phyloP scores from a whole-genome alignment of 1,140 invertebrate genomes.

The Delia radicum region DNA sequence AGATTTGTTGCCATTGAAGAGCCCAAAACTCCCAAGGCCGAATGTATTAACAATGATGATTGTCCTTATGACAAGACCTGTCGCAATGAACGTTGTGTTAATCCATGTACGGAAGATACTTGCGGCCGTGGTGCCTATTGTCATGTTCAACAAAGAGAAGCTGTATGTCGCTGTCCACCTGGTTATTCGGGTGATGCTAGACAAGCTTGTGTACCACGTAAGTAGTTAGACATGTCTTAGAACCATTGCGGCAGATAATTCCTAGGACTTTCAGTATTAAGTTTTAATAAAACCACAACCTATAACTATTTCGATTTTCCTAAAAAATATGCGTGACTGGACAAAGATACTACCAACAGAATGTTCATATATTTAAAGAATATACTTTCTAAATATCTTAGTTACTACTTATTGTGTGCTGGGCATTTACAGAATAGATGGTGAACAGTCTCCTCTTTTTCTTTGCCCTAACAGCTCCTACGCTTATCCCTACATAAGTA shows the following conservation, averaged over 20 bases:
- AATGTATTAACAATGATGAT: slow-evolving; percentile 76
- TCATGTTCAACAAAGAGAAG: slow-evolving; percentile 70
- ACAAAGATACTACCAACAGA: no score
- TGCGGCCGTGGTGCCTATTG: slow-evolving; percentile 80
- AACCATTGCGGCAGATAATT: not conserved
- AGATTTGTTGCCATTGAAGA: slow-evolving; percentile 55
- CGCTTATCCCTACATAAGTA: no score
- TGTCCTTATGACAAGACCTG: slow-evolving; percentile 74
- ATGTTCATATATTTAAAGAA: no score
- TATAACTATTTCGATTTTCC: no score
- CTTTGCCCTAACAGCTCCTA: no score
- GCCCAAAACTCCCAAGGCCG: slow-evolving; percentile 58
- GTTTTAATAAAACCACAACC: no score
- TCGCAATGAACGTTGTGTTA: slow-evolving; percentile 72
- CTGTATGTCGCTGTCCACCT: slow-evolving; percentile 77
- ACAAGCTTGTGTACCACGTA: slow-evolving; percentile 74
- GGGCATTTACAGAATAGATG: no score
- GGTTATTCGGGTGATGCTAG: slow-evolving; percentile 75
- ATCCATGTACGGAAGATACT: slow-evolving; percentile 70
- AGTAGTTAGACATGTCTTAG: slow-evolving; percentile 53
- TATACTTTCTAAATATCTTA: no score
- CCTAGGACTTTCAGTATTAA: no score
- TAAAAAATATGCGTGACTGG: no score
- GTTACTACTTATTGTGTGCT: no score
- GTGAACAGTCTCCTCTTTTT: no score